These are phyloP conservation scores for Silvanus unidentatus DNA, from an alignment of 2,888 invertebrate species.

Conservation along the genomic window DNA sequence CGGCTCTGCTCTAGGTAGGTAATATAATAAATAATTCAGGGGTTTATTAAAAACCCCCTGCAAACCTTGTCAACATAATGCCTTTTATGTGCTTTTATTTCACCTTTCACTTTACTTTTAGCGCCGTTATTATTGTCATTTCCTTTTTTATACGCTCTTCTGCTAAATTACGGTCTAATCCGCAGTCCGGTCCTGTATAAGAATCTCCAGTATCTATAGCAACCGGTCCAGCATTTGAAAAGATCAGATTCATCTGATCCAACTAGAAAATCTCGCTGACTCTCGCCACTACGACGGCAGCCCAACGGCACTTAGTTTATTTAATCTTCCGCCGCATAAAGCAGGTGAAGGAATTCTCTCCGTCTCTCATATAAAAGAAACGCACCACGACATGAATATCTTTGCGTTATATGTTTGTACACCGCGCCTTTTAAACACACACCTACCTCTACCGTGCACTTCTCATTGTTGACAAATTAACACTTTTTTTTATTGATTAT, in stretches of 20 bases:
- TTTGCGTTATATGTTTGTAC: background rate
- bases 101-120: too few species aligned
- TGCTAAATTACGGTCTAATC: too few species aligned
- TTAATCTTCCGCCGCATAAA: background rate
- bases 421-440: conserved; percentile 6
- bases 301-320: background rate
- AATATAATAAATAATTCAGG: too few species aligned
- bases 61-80: too few species aligned
- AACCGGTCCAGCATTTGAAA: conserved; percentile 17
- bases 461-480: too few species aligned
- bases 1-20: too few species aligned
- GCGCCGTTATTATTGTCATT: too few species aligned
- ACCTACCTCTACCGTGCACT: background rate
- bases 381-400: background rate
- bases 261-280: background rate
- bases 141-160: too few species aligned
- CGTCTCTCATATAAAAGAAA: conserved; percentile 1
- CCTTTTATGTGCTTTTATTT: too few species aligned
- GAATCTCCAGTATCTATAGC: conserved; percentile 24
- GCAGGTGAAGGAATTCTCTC: background rate
- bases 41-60: too few species aligned
- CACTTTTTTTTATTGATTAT: too few species aligned
- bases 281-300: background rate
- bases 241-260: conserved; percentile 2
- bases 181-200: conserved; percentile 19